A percentile compares a stretch with the other conserved stretches of the same genome.
phyloP scores from a whole-genome alignment of 2,797 vertebrate species.

The Chelon labrosus region DNA sequence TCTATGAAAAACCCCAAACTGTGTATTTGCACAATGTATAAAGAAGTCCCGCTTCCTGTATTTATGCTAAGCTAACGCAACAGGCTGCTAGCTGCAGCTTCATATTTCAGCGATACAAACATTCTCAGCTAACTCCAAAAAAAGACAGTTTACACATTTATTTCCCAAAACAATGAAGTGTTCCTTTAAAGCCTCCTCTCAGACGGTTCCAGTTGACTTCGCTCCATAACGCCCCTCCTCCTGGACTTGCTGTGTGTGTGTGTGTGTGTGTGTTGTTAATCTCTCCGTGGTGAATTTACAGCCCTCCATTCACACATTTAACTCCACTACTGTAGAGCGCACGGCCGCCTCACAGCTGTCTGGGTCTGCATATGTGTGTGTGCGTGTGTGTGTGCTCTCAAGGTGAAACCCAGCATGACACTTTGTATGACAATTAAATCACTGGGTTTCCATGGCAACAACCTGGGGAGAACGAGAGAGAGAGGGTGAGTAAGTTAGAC shows the following conservation, averaged over 20 bases:
- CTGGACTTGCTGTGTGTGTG: constrained; percentile 5
- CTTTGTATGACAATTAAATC: constrained; percentile 42
- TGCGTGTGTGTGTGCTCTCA: constrained; percentile 18
- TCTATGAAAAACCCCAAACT: no score
- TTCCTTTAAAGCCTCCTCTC: constrained; percentile 18
- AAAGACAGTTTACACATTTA: background rate
- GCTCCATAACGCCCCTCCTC: constrained; percentile 25
- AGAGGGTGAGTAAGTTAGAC: background rate
- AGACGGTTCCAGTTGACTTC: constrained; percentile 23
- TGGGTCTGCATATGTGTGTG: background rate
- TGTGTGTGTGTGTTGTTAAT: constrained; percentile 46
- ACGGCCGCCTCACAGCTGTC: constrained; percentile 55
- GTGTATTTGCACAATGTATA: no score
- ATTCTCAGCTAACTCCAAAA: no score
- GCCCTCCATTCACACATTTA: constrained; percentile 63
- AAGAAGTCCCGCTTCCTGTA: background rate
- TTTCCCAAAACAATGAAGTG: constrained; percentile 4
- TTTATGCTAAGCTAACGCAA: background rate
- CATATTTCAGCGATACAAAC: background rate
- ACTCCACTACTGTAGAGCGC: constrained; percentile 39
- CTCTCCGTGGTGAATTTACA: constrained; percentile 60
- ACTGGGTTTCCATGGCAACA: constrained; percentile 55
- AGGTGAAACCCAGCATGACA: constrained; percentile 54
- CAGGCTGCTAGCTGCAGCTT: background rate
- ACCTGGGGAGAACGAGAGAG: background rate